Base-by-base conservation (phyloP, 2,113 vertebrate genomes). In the Cromileptes altivelis region DNA sequence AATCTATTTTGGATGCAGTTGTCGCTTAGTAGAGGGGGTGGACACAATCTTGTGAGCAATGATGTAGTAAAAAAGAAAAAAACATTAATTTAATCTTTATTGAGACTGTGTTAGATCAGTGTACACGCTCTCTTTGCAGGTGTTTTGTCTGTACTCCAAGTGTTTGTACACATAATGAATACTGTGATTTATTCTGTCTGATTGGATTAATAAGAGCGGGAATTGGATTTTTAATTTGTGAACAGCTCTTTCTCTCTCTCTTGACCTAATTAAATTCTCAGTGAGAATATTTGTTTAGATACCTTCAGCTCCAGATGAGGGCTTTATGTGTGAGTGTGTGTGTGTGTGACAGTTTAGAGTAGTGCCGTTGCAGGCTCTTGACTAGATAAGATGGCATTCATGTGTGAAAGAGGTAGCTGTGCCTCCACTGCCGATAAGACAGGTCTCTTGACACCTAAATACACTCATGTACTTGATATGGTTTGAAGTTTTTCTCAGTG, bases 221-320 rank as follows among this genome's bases (percentile, higher is more conserved):
- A 53, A 77, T 70, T 74, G 40, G 76, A 77, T 73, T 85, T 80
- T 64, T 85, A 40, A 62, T 71, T 73, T 69, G 64, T 61, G 49
- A 67, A 71, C 53, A 84, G 64, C 63, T 77, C 40, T 53, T 33
- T 42, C 30, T 53, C 45, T 80, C 55, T 78, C 73, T 77, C 19
- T 71, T 55, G 76, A 80, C 75, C 80, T 78, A 82, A 75, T 87
- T 85, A 85, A 74, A 80, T 67, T 25, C 52, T 70, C 57, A n/a
- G 37, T n/a, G 27, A 71, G 53, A 72, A 64, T 80, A 68, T 80
- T 78, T 89, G 53, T 70, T 80, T 37, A 4, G 71, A 63, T 62
- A 63, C 61, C 50, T 23, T 57, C 19, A 68, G 78, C 67, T 65
- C 60, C 30, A 58, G 58, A 74, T 67, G 19, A 56, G 8, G 6